Percentiles rank a stretch among this genome's conserved stretches.
phyloP scores from a whole-genome alignment of 2,797 vertebrate genomes.

The Aldrovandia affinis region DNA sequence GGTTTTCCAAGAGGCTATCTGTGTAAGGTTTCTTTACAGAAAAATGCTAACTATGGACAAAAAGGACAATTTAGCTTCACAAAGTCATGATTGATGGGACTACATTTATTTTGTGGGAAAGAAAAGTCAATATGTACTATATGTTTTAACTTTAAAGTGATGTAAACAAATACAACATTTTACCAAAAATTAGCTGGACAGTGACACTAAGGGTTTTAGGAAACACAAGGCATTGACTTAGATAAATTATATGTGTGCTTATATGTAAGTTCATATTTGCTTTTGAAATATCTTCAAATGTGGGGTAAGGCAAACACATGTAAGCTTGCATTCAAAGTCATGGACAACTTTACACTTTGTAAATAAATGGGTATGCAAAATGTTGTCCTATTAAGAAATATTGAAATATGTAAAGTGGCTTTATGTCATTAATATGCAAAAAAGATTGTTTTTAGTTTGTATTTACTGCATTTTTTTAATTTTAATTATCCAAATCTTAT shows the following conservation, averaged over 20 bases:
- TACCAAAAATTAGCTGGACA: constrained; percentile 77
- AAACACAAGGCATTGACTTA: constrained; percentile 52
- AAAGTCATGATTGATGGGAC: constrained; percentile 69
- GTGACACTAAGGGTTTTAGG: constrained; percentile 48
- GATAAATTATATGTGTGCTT: constrained; percentile 55
- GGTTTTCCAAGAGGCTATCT: too few relatives aligned
- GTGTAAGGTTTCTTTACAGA: constrained; percentile 75
- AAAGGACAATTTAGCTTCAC: constrained; percentile 74
- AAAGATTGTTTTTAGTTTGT: constrained; percentile 19
- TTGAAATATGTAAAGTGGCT: constrained; percentile 53
- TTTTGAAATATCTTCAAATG: constrained; percentile 52
- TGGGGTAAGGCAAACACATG: constrained; percentile 38
- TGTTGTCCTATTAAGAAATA: constrained; percentile 52
- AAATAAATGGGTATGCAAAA: constrained; percentile 57
- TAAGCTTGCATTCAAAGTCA: constrained; percentile 42
- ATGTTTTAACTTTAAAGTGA: constrained; percentile 53
- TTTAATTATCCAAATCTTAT: constrained; percentile 44
- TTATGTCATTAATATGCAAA: constrained; percentile 67
- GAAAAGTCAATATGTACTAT: constrained; percentile 40
- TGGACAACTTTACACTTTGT: constrained; percentile 52
- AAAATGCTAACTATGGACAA: constrained; percentile 63
- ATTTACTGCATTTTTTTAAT: constrained; percentile 10
- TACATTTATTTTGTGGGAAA: constrained; percentile 71
- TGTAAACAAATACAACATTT: constrained; percentile 67
- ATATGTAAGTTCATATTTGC: constrained; percentile 55